Evolutionary conservation across 1,140 invertebrate species (phyloP).

Genomic region (Linepithema humile): DNA sequence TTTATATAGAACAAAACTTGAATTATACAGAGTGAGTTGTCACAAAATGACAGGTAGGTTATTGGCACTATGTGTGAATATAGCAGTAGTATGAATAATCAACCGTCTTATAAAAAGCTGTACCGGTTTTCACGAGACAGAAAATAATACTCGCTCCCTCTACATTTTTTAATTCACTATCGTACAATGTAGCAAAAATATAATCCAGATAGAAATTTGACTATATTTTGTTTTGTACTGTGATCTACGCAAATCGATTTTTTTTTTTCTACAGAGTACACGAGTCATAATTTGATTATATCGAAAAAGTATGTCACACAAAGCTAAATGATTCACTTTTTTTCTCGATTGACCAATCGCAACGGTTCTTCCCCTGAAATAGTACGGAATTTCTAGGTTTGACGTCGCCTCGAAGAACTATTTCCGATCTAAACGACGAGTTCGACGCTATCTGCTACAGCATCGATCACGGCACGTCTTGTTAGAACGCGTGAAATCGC

Average conservation of each 20-base stretch:
- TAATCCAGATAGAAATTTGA: neutral
- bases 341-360: slow-evolving; percentile 21
- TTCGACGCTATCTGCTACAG: slow-evolving; percentile 26
- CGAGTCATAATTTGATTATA: neutral
- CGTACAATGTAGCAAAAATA: neutral
- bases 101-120: neutral
- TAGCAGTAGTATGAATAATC: neutral
- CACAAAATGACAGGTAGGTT: slow-evolving; percentile 40
- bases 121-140: neutral
- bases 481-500: slow-evolving; percentile 53
- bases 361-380: neutral
- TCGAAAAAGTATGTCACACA: neutral
- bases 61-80: slow-evolving; percentile 6
- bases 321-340: slow-evolving; percentile 13
- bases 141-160: neutral
- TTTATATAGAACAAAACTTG: slow-evolving; percentile 23
- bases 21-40: slow-evolving; percentile 35
- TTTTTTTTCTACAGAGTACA: neutral
- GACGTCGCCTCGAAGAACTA: slow-evolving; percentile 32
- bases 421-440: slow-evolving; percentile 44
- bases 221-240: neutral
- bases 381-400: slow-evolving; percentile 17
- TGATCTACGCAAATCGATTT: neutral
- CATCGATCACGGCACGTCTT: slow-evolving; percentile 51
- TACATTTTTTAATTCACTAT: neutral